Conservation (phyloP, 2,113 vertebrate genomes). For the Labeo catla region DNA sequence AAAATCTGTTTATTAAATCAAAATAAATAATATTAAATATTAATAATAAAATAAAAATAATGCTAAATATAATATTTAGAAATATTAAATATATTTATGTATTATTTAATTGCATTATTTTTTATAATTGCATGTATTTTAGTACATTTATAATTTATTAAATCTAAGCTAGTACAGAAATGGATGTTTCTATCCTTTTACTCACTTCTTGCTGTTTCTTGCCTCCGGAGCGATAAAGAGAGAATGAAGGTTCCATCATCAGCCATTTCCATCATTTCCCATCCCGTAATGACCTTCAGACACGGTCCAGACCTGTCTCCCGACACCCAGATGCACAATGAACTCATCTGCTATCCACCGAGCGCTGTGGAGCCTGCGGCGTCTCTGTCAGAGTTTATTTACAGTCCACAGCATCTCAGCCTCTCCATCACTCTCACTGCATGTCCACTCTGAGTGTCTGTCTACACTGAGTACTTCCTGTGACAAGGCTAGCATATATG, state of each 20-base stretch:
- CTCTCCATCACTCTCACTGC: background rate
- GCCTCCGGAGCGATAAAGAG: background rate
- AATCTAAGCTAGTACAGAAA: background rate
- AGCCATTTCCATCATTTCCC: slow-evolving; percentile 3
- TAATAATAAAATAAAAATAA: background rate
- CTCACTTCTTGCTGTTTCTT: background rate
- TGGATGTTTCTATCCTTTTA: background rate
- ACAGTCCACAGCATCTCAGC: background rate
- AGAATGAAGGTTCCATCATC: background rate
- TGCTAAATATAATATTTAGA: background rate
- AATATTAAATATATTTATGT: background rate
- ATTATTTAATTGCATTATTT: background rate
- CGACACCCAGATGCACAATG: slow-evolving; percentile 6
- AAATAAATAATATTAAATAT: background rate
- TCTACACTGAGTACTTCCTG: background rate
- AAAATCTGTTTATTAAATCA: background rate
- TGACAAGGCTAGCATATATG: background rate
- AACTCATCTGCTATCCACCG: background rate
- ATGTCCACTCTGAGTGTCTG: background rate
- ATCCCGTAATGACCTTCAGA: slow-evolving; percentile 20
- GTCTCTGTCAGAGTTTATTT: slow-evolving; percentile 24
- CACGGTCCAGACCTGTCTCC: slow-evolving; percentile 2
- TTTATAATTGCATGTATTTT: too few relatives aligned
- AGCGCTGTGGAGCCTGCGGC: background rate
- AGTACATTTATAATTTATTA: background rate